Conservation (phyloP, 2,888 invertebrate species). For the Ennomos quercinarius region DNA sequence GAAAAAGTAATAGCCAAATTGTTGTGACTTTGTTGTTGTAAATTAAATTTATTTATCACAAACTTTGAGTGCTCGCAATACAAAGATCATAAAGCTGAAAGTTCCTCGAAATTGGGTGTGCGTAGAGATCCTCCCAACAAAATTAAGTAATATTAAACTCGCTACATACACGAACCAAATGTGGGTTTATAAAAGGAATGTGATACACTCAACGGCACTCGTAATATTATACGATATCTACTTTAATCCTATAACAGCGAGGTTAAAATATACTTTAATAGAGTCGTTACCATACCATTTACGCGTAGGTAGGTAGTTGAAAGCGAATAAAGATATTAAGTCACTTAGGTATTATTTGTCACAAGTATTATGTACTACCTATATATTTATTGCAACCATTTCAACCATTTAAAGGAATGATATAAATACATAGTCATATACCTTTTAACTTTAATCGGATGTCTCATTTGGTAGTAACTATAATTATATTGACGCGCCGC, state of each 20-base stretch:
- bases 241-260: conserved; percentile 37
- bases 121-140: conserved; percentile 30
- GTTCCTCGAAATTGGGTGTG: conserved; percentile 25
- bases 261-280: conserved; percentile 28
- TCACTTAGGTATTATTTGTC: background rate
- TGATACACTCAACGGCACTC: conserved; percentile 41
- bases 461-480: conserved; percentile 19
- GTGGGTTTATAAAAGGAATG: conserved; percentile 40
- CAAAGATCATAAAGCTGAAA: conserved; percentile 16
- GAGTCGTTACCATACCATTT: conserved; percentile 27
- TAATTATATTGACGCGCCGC: conserved; percentile 24
- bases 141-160: conserved; percentile 44
- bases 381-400: background rate
- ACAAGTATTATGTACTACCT: background rate
- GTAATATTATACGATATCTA: conserved; percentile 38
- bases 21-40: background rate
- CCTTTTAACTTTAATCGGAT: conserved; percentile 2
- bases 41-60: background rate
- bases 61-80: conserved; percentile 42
- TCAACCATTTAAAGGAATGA: background rate
- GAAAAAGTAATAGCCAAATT: no score
- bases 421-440: no score
- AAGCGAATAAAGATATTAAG: conserved; percentile 18
- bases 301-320: conserved; percentile 14
- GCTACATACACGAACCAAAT: conserved; percentile 39